Percentiles rank a stretch among this genome's conserved stretches.
phyloP scores from a whole-genome alignment of 2,797 vertebrate species.

The Eurystomus glaucurus region DNA sequence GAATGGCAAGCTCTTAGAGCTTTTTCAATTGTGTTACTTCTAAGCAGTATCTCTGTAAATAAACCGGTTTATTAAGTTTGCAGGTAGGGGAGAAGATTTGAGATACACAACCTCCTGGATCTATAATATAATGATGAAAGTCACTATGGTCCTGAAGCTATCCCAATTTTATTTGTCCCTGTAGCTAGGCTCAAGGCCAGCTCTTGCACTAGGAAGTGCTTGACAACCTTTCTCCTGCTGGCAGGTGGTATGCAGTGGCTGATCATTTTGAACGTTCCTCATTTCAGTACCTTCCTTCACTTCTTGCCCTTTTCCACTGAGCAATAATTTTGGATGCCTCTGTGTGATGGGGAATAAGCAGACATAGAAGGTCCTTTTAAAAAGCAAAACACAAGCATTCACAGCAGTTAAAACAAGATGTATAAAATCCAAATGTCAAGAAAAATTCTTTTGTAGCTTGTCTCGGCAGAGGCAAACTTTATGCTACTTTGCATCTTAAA shows the following conservation, averaged over 20 bases:
- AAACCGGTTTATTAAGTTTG: conserved; percentile 51
- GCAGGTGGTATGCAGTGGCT: conserved; percentile 14
- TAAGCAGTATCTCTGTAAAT: background rate
- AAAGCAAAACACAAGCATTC: conserved; percentile 18
- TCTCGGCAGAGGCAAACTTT: conserved; percentile 37
- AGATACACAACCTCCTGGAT: conserved; percentile 34
- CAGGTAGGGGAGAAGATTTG: conserved; percentile 27
- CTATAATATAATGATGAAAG: conserved; percentile 52
- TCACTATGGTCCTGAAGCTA: conserved; percentile 25
- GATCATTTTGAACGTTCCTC: background rate
- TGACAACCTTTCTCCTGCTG: conserved; percentile 33
- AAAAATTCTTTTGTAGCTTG: conserved; percentile 68
- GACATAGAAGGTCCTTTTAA: background rate
- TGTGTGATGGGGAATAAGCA: background rate
- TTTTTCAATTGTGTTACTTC: background rate
- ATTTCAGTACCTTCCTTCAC: conserved; percentile 21
- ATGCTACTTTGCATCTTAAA: conserved; percentile 64
- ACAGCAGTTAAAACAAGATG: conserved; percentile 48
- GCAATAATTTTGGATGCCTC: conserved; percentile 15
- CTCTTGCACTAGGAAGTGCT: conserved; percentile 37
- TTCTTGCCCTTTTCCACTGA: background rate
- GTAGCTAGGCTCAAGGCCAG: conserved; percentile 47
- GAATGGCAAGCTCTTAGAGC: background rate
- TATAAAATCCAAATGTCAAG: conserved; percentile 57
- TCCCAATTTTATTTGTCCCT: conserved; percentile 54